Evolutionary conservation across 1,140 invertebrate genomes (phyloP).

Genomic region (Halyomorpha halys): DNA sequence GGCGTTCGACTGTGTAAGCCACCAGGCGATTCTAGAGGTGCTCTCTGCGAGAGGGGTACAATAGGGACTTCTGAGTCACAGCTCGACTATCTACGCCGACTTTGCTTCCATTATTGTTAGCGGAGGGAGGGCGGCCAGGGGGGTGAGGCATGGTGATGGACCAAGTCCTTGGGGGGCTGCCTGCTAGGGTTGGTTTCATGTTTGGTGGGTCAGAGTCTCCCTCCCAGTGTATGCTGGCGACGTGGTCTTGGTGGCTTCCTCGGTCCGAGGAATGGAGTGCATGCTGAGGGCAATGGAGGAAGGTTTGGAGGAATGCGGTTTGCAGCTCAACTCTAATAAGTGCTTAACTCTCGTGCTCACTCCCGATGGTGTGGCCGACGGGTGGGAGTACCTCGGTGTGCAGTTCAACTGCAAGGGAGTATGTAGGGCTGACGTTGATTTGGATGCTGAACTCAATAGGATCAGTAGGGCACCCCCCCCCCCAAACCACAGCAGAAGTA

Average conservation of each 20-base stretch:
- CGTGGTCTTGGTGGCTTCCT: neutral
- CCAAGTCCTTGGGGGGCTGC: neutral
- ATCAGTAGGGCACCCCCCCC: neutral
- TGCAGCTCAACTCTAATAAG: neutral
- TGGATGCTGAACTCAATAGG: neutral
- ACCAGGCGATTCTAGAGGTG: neutral
- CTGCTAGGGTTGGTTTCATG: neutral
- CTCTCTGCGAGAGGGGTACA: neutral
- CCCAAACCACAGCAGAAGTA: constrained; percentile 4
- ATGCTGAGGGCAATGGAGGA: neutral
- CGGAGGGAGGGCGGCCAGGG: too few relatives aligned
- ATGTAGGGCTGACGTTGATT: neutral
- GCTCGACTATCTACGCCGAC: neutral
- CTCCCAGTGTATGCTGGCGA: neutral
- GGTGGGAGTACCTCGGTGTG: constrained; percentile 2
- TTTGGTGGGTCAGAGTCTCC: neutral
- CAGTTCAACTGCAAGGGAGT: neutral
- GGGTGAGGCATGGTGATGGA: neutral
- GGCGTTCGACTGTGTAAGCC: constrained; percentile 3
- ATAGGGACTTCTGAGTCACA: neutral
- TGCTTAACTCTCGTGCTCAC: neutral
- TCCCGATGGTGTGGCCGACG: neutral
- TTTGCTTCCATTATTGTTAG: too few relatives aligned
- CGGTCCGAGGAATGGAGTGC: neutral
- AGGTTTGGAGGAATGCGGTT: neutral